Percentiles rank a stretch among this genome's conserved stretches.
These are phyloP conservation scores for Varanus komodoensis DNA, from an alignment of 2,113 vertebrate genomes.

Conservation along the genomic window DNA sequence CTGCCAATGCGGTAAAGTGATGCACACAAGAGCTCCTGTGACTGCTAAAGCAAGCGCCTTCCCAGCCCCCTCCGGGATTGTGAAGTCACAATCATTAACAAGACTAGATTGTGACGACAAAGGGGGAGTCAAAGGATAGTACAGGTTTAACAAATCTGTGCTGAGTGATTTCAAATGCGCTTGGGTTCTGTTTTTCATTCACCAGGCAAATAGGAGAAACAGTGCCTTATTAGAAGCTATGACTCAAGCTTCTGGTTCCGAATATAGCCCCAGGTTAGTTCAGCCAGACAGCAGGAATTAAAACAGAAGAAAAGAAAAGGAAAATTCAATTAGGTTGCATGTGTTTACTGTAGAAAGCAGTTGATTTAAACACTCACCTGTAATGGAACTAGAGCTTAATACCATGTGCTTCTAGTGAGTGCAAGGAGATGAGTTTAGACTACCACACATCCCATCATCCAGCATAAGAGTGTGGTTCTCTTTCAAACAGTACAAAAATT, in stretches of 20 bases:
- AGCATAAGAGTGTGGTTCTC: not conserved
- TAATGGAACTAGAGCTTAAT: not conserved
- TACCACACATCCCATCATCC: not conserved
- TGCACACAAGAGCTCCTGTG: not conserved
- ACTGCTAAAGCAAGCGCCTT: too few species aligned
- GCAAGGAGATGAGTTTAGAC: not conserved
- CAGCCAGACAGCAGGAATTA: conserved; percentile 1
- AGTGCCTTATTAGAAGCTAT: not conserved
- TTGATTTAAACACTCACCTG: not conserved
- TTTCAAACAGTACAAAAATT: not conserved
- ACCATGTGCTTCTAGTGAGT: not conserved
- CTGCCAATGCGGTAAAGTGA: not conserved
- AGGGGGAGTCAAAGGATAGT: not conserved
- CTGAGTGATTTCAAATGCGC: not conserved
- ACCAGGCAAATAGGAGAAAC: not conserved
- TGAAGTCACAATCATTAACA: not conserved
- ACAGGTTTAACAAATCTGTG: not conserved
- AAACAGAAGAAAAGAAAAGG: not conserved
- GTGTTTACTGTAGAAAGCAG: not conserved
- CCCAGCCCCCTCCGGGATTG: not conserved
- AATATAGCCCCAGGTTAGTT: conserved; percentile 10
- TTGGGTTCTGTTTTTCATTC: not conserved
- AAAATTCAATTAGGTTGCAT: not conserved
- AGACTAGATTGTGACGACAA: not conserved
- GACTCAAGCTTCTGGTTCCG: conserved; percentile 16